A percentile compares a stretch with the other conserved stretches of the same genome.
Conservation (phyloP, 1,140 invertebrate species). For the Odontomachus brunneus region DNA sequence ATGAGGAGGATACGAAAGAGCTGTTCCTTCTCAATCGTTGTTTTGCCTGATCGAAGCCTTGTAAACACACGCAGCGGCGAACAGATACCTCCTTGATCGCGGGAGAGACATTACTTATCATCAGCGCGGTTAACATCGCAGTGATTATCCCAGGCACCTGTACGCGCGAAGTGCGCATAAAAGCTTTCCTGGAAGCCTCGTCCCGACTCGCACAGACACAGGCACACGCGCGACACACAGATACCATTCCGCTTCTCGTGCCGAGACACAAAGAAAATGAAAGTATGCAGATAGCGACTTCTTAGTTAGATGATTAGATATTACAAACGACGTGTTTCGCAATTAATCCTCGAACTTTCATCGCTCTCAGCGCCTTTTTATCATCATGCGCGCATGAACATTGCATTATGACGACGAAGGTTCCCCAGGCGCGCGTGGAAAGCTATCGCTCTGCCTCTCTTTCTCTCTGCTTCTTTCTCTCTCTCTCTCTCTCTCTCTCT, state of each 20-base stretch:
- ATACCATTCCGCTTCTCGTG: conserved; percentile 25
- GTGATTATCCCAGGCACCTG: conserved; percentile 54
- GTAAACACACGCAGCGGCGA: neutral
- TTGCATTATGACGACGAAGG: no score
- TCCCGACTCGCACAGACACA: neutral
- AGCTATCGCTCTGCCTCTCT: no score
- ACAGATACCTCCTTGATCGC: neutral
- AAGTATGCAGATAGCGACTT: conserved; percentile 6
- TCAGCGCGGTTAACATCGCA: conserved; percentile 40
- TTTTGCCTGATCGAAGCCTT: neutral
- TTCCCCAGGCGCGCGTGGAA: no score
- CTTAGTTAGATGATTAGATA: no score
- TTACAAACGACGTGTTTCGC: neutral
- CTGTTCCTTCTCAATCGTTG: neutral
- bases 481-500: no score
- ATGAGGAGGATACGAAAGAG: no score
- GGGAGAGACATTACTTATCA: conserved; percentile 50
- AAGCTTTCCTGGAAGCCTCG: conserved; percentile 25
- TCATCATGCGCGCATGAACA: no score
- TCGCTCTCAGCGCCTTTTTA: neutral
- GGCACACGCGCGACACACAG: neutral
- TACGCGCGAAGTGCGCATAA: conserved; percentile 19
- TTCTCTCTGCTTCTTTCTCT: no score
- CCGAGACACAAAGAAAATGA: conserved; percentile 51
- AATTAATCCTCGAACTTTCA: neutral